phyloP scores from a whole-genome alignment of 1,140 invertebrate species.

The Drosophila jambulina region DNA sequence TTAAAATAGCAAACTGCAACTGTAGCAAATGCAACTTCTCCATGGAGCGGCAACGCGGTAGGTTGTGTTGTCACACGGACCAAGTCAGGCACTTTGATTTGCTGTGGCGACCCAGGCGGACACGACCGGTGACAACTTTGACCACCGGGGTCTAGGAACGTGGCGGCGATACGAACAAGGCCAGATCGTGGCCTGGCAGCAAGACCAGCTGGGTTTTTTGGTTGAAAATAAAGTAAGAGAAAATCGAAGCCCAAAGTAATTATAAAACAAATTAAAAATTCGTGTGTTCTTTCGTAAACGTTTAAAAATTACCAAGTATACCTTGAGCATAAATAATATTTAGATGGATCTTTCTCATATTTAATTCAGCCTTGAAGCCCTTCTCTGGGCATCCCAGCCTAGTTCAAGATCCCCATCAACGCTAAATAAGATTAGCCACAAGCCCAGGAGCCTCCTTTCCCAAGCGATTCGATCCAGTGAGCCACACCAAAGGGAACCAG shows the following conservation, averaged over 20 bases:
- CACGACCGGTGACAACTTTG: constrained; percentile 73
- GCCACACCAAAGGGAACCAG: constrained; percentile 14
- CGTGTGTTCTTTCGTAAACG: not conserved
- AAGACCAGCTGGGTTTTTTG: not conserved
- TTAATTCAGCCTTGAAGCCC: not conserved
- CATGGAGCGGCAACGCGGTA: constrained; percentile 53
- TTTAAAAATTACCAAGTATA: not conserved
- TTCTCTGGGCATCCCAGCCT: not conserved
- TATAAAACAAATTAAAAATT: not conserved
- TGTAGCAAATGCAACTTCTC: constrained; percentile 46
- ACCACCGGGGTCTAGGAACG: constrained; percentile 43
- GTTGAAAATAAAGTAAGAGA: not conserved
- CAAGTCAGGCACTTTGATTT: constrained; percentile 62
- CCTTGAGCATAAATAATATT: not conserved
- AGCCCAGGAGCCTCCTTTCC: constrained; percentile 35
- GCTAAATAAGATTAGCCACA: constrained; percentile 11
- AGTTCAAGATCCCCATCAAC: not conserved
- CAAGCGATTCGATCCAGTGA: constrained; percentile 27
- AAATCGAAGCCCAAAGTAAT: not conserved
- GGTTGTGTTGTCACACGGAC: constrained; percentile 73
- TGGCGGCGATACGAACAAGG: constrained; percentile 1
- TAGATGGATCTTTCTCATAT: too few species aligned
- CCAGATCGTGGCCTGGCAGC: not conserved
- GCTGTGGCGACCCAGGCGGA: constrained; percentile 45
- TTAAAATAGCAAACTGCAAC: constrained; percentile 74